Evolutionary conservation across 2,113 vertebrate species (phyloP).

Genomic region (Mellivora capensis): DNA sequence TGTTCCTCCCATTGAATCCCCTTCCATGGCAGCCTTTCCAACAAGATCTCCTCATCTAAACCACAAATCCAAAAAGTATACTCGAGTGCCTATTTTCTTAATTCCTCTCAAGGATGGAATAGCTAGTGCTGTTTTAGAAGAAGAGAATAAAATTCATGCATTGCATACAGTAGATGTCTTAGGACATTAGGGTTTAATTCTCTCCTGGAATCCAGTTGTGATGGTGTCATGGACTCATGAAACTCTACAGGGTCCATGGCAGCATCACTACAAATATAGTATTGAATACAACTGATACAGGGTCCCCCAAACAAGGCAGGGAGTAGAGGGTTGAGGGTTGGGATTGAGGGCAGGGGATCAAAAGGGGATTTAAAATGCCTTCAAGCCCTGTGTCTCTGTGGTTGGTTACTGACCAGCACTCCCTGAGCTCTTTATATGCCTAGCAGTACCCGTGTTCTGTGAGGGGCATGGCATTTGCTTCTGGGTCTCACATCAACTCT

Average conservation of each 20-base stretch:
- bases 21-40: background rate
- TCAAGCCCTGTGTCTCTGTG: background rate
- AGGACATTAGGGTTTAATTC: background rate
- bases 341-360: background rate
- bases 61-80: background rate
- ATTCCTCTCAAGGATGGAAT: background rate
- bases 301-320: background rate
- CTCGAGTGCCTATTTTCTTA: background rate
- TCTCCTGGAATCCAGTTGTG: background rate
- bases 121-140: background rate
- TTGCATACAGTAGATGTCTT: background rate
- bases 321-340: background rate
- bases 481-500: background rate
- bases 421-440: background rate
- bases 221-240: background rate
- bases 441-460: background rate
- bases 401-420: background rate
- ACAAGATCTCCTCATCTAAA: background rate
- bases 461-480: no score
- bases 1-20: background rate
- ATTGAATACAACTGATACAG: rapidly evolving
- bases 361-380: background rate
- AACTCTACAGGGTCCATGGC: background rate
- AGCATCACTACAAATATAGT: background rate
- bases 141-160: background rate